Evolutionary conservation across 2,113 vertebrate species (phyloP), one percentile per base, ranked within the genome.

Genomic region (Etheostoma spectabile): DNA sequence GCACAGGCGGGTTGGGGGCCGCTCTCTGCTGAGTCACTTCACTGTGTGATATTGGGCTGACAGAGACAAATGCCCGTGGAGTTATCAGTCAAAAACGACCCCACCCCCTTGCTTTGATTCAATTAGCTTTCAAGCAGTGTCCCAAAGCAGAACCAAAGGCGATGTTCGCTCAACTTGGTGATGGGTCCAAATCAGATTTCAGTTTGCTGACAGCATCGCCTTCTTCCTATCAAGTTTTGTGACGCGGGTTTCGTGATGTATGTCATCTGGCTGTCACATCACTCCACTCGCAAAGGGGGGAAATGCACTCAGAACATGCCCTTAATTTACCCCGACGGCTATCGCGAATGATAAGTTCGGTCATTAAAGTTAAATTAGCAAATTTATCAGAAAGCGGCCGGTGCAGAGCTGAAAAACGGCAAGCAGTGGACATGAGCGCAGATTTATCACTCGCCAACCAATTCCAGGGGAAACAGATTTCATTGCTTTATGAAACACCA

Each of bases 11-110:
- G 56, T 53, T 79, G 77, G 46, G 77, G 69, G 84, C 64, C 76
- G 68, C 61, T 81, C 76, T 89, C 84, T 87, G 91, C 91, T 88
- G 92, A 94, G 84, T 94, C 91, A 94, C 90, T 88, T 84, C 80
- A 74, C 80, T 66, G 83, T 79, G 76, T 91, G 51, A 91, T 89
- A 92, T 91, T 90, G 79, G 82, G 91, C 89, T 93, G 92, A 93
- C 91, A 79, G 86, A 89, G 91, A 93, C 89, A 87, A 94, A 94
- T 79, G 88, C 82, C 85, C 72, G 7, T 87, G 55, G 84, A 85
- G 80, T 79, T 42, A 81, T 74, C 80, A 74, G 63, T 91, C 87
- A 89, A 89, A 90, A 88, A 86, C 68, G 62, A 89, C 83, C 85
- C 84, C 67, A 42, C 85, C 85, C 69, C 73, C 46, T 73, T 74